Conservation (phyloP, 2,113 vertebrate genomes). For the Ranitomeya variabilis region DNA sequence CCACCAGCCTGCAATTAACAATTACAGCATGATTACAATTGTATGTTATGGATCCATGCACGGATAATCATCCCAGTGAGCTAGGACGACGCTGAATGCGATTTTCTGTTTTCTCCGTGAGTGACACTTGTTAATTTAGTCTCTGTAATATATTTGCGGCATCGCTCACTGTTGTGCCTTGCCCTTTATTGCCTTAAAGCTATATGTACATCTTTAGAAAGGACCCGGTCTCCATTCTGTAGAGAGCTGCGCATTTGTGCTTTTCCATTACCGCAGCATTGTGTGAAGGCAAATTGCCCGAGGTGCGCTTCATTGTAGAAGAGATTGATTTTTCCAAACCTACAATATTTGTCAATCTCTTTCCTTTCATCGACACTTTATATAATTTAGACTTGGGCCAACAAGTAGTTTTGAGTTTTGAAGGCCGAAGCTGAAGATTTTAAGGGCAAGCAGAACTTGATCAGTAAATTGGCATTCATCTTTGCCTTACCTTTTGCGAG, state of each 20-base stretch:
- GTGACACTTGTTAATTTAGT: background rate
- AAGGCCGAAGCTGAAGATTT: constrained; percentile 11
- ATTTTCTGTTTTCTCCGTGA: background rate
- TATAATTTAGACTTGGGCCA: background rate
- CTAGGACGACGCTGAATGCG: background rate
- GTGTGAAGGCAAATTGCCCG: constrained; percentile 7
- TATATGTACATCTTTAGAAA: constrained; percentile 30
- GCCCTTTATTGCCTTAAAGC: constrained; percentile 27
- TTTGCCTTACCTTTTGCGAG: background rate
- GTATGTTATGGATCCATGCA: background rate
- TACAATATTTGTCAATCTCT: constrained; percentile 24
- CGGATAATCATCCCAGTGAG: background rate
- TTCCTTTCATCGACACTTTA: background rate
- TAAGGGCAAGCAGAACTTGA: background rate
- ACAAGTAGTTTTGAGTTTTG: constrained; percentile 27
- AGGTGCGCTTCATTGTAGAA: background rate
- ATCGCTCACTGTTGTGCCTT: background rate
- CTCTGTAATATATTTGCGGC: background rate
- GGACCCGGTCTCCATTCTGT: background rate
- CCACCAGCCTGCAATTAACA: background rate
- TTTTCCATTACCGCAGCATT: constrained; percentile 33
- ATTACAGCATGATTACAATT: background rate
- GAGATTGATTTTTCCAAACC: constrained; percentile 12
- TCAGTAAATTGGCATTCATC: background rate
- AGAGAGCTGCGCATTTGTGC: constrained; percentile 12